Conservation (phyloP, 2,888 invertebrate genomes). For the Elmis aenea region DNA sequence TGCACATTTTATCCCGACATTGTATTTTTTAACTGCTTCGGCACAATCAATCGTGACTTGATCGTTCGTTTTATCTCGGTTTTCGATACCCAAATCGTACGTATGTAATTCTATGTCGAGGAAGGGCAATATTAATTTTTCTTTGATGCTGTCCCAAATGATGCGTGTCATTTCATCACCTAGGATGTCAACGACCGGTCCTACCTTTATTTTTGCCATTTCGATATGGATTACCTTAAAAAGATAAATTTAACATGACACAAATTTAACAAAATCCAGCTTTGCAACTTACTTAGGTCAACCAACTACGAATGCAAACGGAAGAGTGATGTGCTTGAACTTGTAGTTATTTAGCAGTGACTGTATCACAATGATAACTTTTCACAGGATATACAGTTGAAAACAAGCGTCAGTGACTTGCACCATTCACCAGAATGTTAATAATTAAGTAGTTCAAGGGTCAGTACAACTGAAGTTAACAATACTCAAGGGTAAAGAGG, state of each 20-base stretch:
- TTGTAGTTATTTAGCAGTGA: too few species aligned
- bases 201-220: conserved; percentile 69
- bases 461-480: too few species aligned
- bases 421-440: too few species aligned
- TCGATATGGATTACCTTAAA: conserved; percentile 17
- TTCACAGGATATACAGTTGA: too few species aligned
- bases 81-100: conserved; percentile 92
- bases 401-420: too few species aligned
- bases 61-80: conserved; percentile 90
- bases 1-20: conserved; percentile 98
- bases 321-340: too few species aligned
- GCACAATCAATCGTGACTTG: conserved; percentile 96
- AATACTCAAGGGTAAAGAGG: too few species aligned
- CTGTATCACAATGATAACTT: too few species aligned
- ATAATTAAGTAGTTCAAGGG: too few species aligned
- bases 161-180: conserved; percentile 98
- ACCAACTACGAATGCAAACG: too few species aligned
- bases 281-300: too few species aligned
- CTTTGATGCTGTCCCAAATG: conserved; percentile 97
- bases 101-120: conserved; percentile 91
- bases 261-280: neutral
- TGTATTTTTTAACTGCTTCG: conserved; percentile 92
- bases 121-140: conserved; percentile 94
- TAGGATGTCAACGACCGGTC: conserved; percentile 86
- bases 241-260: neutral